Base-by-base conservation (phyloP, 2,797 vertebrate species). In the Melopsittacus undulatus region DNA sequence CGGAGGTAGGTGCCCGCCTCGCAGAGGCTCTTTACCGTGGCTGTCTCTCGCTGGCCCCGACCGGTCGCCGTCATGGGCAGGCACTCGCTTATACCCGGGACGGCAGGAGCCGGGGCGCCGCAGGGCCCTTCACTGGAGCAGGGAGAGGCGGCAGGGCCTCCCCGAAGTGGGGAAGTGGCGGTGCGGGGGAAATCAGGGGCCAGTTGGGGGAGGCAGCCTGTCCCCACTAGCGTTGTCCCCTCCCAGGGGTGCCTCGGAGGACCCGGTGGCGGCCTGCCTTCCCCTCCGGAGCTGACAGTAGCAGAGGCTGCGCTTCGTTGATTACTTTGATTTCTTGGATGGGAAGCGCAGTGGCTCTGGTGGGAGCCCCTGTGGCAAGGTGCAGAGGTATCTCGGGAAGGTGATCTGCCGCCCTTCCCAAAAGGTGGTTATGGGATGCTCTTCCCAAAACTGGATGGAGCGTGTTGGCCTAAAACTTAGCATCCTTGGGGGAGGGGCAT, bases 1-100 rank as follows among this genome's bases (percentile, higher is more conserved):
- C 84, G 8, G 87, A 96, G 96, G 96, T 95, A 96, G 92, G 94
- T 95, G 64, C 42, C 69, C 19, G 54, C 63, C 86, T 72, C 22
- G 15, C 40, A 14, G 80, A 66, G 69, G 76, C 38, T 80, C 8
- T 56, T 45, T 16, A 32, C n/a, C 45, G 43, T 21, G 20, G 70
- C 62, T 27, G 54, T 61, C 70, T 34, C 38, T 51, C 48, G 11
- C 62, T 32, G 24, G 40, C 26, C 26, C 36, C 21, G 26, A 57
- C 38, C 38, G 11, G 18, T 90, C 29, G 51, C 52, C 14, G 40
- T 42, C 22, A 46, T 14, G 66, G 21, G 57, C 46, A 8, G n/a
- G 4, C 38, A 12, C 34, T 36, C n/a, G 8, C 24, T n/a, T 21
- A 46, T 52, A 45, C 45, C 45, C 13, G 22, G 19, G 32, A 1